phyloP scores from a whole-genome alignment of 1,140 invertebrate species.

The Drosophila kurseongensis region DNA sequence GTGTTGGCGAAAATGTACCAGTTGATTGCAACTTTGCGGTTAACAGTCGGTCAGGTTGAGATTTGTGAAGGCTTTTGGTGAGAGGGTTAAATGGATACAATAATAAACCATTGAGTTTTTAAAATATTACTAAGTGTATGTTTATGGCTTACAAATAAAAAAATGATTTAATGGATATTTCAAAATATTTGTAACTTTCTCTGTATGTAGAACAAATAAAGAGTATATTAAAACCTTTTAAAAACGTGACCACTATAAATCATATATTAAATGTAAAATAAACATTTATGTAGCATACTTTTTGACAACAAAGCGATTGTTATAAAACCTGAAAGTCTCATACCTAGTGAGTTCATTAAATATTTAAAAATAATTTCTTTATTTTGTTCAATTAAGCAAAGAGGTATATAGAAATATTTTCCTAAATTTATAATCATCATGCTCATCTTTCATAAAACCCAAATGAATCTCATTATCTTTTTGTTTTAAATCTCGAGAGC shows the following conservation, averaged over 20 bases:
- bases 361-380: too few relatives aligned
- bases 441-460: not conserved
- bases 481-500: not conserved
- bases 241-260: too few relatives aligned
- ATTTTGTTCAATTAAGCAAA: too few relatives aligned
- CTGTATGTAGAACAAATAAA: too few relatives aligned
- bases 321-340: not conserved
- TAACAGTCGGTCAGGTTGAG: conserved; percentile 24
- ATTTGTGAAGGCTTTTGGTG: not conserved
- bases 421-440: too few relatives aligned
- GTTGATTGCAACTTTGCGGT: conserved; percentile 50
- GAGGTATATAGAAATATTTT: too few relatives aligned
- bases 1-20: conserved; percentile 44
- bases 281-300: not conserved
- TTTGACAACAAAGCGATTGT: not conserved
- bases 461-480: not conserved
- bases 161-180: too few relatives aligned
- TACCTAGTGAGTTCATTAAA: too few relatives aligned
- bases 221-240: too few relatives aligned
- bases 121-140: not conserved
- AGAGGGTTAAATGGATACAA: not conserved
- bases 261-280: not conserved
- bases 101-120: too few relatives aligned
- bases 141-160: too few relatives aligned
- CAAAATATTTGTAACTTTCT: too few relatives aligned